Conservation (phyloP, 2,113 vertebrate genomes). For the Cacatua alba region DNA sequence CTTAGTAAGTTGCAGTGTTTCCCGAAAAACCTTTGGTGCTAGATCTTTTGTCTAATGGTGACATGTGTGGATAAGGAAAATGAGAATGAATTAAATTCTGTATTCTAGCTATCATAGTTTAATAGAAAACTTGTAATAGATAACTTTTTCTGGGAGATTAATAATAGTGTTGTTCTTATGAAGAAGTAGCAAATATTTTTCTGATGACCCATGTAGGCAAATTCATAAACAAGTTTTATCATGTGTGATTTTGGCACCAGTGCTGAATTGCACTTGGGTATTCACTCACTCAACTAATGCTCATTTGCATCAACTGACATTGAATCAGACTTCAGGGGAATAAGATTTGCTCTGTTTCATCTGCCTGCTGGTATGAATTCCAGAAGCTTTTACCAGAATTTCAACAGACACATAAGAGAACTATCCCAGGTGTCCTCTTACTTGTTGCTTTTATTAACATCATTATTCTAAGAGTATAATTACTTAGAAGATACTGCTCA, state of each 20-base stretch:
- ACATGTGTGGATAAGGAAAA: neutral
- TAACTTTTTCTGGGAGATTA: neutral
- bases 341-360: neutral
- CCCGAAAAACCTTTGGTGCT: neutral
- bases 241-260: neutral
- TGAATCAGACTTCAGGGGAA: neutral
- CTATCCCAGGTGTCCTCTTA: neutral
- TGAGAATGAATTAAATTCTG: neutral
- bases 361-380: neutral
- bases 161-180: neutral
- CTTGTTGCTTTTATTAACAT: neutral
- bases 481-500: neutral
- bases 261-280: neutral
- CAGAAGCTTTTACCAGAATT: neutral
- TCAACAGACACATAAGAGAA: fast-evolving
- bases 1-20: neutral
- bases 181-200: neutral
- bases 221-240: neutral
- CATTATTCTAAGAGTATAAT: neutral
- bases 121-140: neutral
- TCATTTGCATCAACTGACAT: slow-evolving; percentile 29
- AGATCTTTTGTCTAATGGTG: neutral
- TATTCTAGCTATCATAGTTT: neutral
- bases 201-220: neutral
- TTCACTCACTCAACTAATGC: neutral